Conservation (phyloP, 2,888 invertebrate species). For the Drosophila kanekoi region DNA sequence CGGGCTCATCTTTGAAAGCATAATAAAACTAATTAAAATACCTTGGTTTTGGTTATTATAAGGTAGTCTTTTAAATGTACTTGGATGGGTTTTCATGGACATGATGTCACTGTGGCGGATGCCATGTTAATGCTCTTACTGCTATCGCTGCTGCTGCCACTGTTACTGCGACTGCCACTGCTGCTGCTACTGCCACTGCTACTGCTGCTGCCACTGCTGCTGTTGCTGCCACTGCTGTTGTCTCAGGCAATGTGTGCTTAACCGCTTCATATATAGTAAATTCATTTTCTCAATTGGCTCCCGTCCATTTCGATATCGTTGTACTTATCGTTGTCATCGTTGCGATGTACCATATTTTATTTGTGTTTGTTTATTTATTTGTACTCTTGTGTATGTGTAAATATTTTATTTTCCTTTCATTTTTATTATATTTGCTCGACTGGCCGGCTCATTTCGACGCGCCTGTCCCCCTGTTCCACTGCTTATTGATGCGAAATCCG, state of each 20-base stretch:
- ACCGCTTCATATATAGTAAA: slow-evolving; percentile 72
- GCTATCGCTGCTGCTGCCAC: neutral
- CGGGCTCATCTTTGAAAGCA: too few species aligned
- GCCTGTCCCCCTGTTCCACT: slow-evolving; percentile 7
- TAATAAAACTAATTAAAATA: too few species aligned
- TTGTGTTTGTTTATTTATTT: slow-evolving; percentile 73
- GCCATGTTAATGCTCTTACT: neutral
- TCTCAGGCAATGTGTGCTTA: slow-evolving; percentile 62
- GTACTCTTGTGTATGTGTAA: slow-evolving; percentile 67
- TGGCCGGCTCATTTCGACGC: slow-evolving; percentile 10
- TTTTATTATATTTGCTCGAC: slow-evolving; percentile 71
- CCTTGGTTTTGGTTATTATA: too few species aligned
- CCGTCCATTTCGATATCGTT: slow-evolving; percentile 55
- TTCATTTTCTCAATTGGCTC: slow-evolving; percentile 78
- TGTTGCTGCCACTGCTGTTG: neutral
- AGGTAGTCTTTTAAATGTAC: too few species aligned
- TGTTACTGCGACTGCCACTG: slow-evolving; percentile 6
- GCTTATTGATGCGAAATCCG: slow-evolving; percentile 54
- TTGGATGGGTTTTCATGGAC: neutral
- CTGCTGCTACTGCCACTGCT: neutral
- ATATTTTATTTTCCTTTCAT: slow-evolving; percentile 76
- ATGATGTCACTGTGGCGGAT: slow-evolving; percentile 9
- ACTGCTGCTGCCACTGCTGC: neutral
- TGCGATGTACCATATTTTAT: slow-evolving; percentile 60
- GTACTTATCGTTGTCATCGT: slow-evolving; percentile 50